Evolutionary conservation across 2,113 vertebrate species (phyloP).

Genomic region (Neolamprologus sp.): DNA sequence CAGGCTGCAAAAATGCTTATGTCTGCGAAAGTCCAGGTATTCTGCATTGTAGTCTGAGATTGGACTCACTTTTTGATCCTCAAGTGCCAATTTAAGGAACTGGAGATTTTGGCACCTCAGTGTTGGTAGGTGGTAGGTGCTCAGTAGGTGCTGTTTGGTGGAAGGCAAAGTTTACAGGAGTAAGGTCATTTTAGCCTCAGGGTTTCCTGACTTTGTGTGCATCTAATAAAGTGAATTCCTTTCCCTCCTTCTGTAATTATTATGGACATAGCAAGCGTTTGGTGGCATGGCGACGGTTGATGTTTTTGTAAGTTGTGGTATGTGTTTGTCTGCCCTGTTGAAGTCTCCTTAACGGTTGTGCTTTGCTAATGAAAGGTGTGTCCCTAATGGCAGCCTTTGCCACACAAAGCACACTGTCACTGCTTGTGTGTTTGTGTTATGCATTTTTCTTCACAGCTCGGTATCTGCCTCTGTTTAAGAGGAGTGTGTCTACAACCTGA

Average conservation of each 20-base stretch:
- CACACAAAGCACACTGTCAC: neutral
- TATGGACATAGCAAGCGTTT: neutral
- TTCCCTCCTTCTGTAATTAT: neutral
- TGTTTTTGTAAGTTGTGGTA: conserved; percentile 6
- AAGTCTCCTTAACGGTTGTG: neutral
- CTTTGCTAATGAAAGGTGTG: conserved; percentile 18
- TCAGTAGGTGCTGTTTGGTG: neutral
- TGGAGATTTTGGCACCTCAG: neutral
- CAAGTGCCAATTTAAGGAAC: neutral
- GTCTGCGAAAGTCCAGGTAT: neutral
- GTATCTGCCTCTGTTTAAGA: neutral
- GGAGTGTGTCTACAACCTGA: conserved; percentile 13
- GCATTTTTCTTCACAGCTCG: neutral
- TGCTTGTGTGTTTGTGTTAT: neutral
- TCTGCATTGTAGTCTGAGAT: neutral
- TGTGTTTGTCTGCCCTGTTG: conserved; percentile 1
- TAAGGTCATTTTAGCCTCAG: neutral
- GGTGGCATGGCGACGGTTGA: neutral
- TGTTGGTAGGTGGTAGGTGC: neutral
- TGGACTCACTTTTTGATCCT: neutral
- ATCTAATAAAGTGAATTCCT: neutral
- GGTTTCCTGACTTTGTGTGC: neutral
- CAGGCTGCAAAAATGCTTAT: neutral
- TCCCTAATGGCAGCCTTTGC: neutral
- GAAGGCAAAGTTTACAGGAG: neutral